Evolutionary conservation across 2,113 vertebrate species (phyloP), one percentile per base, ranked within the genome.

Genomic region (Panthera tigris): DNA sequence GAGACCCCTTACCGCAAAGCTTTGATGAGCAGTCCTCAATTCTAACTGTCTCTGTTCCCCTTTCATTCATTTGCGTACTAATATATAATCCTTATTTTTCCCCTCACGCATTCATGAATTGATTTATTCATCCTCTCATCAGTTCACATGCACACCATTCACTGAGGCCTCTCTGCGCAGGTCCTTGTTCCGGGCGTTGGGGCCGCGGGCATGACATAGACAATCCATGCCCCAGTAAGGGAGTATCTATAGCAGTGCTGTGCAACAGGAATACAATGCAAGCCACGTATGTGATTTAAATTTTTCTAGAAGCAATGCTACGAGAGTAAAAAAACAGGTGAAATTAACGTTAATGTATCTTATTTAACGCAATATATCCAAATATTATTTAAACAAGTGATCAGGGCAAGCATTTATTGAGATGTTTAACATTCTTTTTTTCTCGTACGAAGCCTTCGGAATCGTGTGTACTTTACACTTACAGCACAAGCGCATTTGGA

Each of bases 341-440:
- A 92, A 73, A 66, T 92, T 69, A 71, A 83, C 29, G 85, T 78
- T 71, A 95, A 84, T 9, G 69, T 39, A 84, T 83, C 73, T 84
- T 78, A 84, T 81, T 68, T 80, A 92, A 89, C 12, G 23, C 1
- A 74, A 25, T 45, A 68, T 71, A 69, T 61, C 31, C 45, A 79
- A 74, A 92, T 80, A 91, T 36, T 69, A 50, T 61, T 89, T 96
- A 93, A 29, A 36, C 41, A 85, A 95, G 80, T 19, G 92, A 13
- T 48, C 23, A 69, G 15, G 39, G 4, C 61, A 82, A 93, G 86
- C n/a, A 39, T 41, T 65, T 65, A 68, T 71, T 76, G 21, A 41
- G 39, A 48, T 74, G 74, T n/a, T 79, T 41, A 65, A 95, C 4
- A 5, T 65, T 57, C 9, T 61, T 83, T 73, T 23, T 41, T 65